Percentiles rank a stretch among this genome's conserved stretches.
These are phyloP conservation scores for Gephyroberyx darwinii DNA, from an alignment of 2,797 vertebrate species.

Conservation along the genomic window DNA sequence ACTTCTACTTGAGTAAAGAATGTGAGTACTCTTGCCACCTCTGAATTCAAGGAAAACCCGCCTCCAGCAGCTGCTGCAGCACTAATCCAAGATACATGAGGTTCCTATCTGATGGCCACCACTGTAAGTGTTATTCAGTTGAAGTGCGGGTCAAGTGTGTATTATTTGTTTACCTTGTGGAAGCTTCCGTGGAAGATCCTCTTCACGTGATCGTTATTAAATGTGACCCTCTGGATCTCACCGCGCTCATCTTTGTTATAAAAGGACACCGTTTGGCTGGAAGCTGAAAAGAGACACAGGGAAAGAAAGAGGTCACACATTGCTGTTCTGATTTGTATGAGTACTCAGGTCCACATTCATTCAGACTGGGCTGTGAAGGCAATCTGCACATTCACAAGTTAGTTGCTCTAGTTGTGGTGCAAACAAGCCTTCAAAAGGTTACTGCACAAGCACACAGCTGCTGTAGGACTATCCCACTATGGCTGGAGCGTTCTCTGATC, in stretches of 20 bases:
- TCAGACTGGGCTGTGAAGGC: not conserved
- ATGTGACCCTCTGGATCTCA: slow-evolving; percentile 89
- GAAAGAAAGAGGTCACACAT: slow-evolving; percentile 12
- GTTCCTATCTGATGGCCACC: not conserved
- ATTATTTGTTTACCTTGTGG: slow-evolving; percentile 90
- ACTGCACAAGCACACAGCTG: too few relatives aligned
- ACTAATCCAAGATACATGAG: not conserved
- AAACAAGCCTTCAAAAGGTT: too few relatives aligned
- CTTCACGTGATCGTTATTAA: slow-evolving; percentile 88
- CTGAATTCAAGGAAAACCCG: too few relatives aligned
- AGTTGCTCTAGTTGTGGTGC: too few relatives aligned
- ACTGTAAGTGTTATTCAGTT: not conserved
- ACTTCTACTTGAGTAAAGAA: too few relatives aligned
- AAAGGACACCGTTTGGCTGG: slow-evolving; percentile 91
- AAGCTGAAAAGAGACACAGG: slow-evolving; percentile 76
- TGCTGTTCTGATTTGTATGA: slow-evolving; percentile 20
- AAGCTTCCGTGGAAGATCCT: slow-evolving; percentile 97
- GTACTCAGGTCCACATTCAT: not conserved
- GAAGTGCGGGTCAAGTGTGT: not conserved
- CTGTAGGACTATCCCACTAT: too few relatives aligned
- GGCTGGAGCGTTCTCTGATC: too few relatives aligned
- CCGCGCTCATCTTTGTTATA: slow-evolving; percentile 94
- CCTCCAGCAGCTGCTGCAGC: too few relatives aligned
- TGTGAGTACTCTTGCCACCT: too few relatives aligned
- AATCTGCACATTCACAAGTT: too few relatives aligned